A percentile compares a stretch with the other conserved stretches of the same genome.
Conservation (phyloP, 1,140 invertebrate species). For the Penaeus vannamei region DNA sequence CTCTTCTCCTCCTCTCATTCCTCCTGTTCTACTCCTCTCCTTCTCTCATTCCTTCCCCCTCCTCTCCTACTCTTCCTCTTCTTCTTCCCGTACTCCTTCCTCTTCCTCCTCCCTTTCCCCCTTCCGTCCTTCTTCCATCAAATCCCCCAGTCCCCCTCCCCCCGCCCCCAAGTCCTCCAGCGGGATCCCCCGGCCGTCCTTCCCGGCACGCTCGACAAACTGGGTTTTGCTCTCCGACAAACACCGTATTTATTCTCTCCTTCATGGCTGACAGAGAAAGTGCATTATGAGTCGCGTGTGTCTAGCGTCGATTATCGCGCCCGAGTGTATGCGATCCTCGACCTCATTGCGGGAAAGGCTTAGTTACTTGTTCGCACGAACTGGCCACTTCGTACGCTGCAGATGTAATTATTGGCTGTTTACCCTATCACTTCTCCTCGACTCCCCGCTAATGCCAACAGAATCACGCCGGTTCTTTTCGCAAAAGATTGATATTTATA, state of each 20-base stretch:
- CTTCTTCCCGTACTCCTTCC: no score
- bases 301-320: not conserved
- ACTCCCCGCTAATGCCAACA: not conserved
- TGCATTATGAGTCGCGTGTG: constrained; percentile 5
- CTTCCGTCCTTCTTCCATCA: no score
- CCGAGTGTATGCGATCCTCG: not conserved
- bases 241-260: constrained; percentile 33
- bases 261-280: constrained; percentile 18
- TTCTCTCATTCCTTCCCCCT: no score
- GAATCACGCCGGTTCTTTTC: not conserved
- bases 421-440: constrained; percentile 26
- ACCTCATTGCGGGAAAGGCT: not conserved
- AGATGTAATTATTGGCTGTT: constrained; percentile 34
- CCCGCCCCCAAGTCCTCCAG: not conserved
- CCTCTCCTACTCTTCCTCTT: no score
- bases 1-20: no score
- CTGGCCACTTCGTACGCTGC: not conserved
- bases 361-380: not conserved
- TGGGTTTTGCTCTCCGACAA: constrained; percentile 16
- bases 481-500: no score
- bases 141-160: not conserved
- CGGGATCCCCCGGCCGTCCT: not conserved
- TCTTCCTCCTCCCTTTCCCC: no score
- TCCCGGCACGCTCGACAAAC: constrained; percentile 33
- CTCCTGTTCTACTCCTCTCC: no score